Base-by-base conservation (phyloP, 2,888 invertebrate species). In the Stramonita haemastoma region DNA sequence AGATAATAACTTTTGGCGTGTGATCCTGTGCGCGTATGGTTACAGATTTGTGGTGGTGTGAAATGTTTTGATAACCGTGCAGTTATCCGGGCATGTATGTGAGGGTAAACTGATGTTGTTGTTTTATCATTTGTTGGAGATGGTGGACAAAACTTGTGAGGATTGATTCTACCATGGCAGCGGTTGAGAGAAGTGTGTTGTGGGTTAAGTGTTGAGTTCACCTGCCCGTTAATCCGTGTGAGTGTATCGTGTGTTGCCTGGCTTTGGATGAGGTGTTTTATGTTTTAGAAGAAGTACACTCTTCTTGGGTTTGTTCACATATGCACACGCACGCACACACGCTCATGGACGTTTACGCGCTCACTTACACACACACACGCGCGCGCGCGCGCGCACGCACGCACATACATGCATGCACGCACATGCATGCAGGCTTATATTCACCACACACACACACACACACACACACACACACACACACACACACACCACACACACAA, bases 321-420 rank as follows among this genome's bases (percentile, higher is more conserved):
- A 77, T n/a, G n/a, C 77, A 77, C 77, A 77, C n/a, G n/a, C 77
- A 77, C 77, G n/a, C 77, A 77, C 77, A 77, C 77, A 77, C 77
- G n/a, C n/a, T 26, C 77, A 77, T n/a, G n/a, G 19, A 77, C 77
- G n/a, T n/a, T 26, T n/a, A 77, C 77, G n/a, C 77, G n/a, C 77
- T 26, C 77, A 81, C 81, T 0, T 34, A 81, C 36, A 36, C 81
- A 46, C 2, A 73, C 46, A 46, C 8, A 56, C 56, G 46, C 46
- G 46, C 83, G 26, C 46, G 46, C 46, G 46, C 83, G 46, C 83
- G 26, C 56, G 46, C 46, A 26, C 46, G 46, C 1, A 83, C 83
- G 26, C 83, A 83, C 83, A 34, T 34, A 19, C 79, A 15, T 34
- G 32, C 2, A 77, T 5, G 13, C n/a, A 29, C 1, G 56, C 29